Evolutionary conservation across 1,140 invertebrate species (phyloP).

Genomic region (Euglossa dilemma): DNA sequence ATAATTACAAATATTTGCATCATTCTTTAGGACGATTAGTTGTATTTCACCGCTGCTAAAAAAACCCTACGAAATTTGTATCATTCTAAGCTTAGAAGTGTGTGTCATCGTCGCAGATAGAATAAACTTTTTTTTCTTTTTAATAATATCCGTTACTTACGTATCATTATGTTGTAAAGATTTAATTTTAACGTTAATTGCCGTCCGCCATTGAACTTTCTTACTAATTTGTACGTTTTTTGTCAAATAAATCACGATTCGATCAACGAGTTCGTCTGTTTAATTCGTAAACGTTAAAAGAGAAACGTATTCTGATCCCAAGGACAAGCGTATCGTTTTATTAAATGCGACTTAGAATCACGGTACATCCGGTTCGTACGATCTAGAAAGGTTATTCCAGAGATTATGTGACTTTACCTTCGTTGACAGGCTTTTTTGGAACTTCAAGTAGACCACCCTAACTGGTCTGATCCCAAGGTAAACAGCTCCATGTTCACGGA

Average conservation of each 20-base stretch:
- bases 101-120: constrained; percentile 1
- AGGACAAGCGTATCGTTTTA: too few relatives aligned
- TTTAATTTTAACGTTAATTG: constrained; percentile 36
- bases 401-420: too few relatives aligned
- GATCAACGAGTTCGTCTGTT: background rate
- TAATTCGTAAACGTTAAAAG: too few relatives aligned
- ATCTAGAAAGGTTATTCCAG: too few relatives aligned
- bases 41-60: constrained; percentile 1
- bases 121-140: background rate
- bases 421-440: too few relatives aligned
- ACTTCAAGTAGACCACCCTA: too few relatives aligned
- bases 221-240: constrained; percentile 38
- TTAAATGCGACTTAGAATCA: too few relatives aligned
- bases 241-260: constrained; percentile 40
- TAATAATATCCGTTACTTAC: background rate
- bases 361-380: too few relatives aligned
- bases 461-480: too few relatives aligned
- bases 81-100: background rate
- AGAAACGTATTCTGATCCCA: too few relatives aligned
- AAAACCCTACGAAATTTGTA: background rate
- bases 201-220: constrained; percentile 29
- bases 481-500: too few relatives aligned
- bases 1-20: constrained; percentile 29
- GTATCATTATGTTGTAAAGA: constrained; percentile 21
- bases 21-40: constrained; percentile 7